Conservation (phyloP, 2,113 vertebrate species). For the Pterocles gutturalis region DNA sequence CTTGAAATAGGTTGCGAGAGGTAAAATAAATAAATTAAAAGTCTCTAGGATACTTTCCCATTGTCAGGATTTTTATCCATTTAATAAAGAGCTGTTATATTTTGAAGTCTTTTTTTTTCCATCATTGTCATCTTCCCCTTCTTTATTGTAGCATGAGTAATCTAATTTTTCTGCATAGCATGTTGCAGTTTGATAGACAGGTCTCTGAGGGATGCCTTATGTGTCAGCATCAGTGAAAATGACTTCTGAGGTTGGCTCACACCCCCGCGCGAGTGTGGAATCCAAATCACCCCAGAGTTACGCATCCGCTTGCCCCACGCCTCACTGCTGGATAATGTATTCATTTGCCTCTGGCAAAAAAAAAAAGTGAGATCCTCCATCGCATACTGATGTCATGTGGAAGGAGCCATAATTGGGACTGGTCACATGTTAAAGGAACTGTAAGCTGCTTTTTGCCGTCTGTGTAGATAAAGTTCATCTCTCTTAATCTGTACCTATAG, state of each 20-base stretch:
- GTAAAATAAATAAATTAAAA: background rate
- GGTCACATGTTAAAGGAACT: slow-evolving; percentile 14
- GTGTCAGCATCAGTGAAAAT: slow-evolving; percentile 75
- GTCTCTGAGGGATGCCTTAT: slow-evolving; percentile 72
- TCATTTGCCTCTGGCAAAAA: slow-evolving; percentile 78
- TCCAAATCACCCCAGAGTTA: slow-evolving; percentile 73
- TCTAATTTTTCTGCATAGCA: slow-evolving; percentile 75
- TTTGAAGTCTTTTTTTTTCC: slow-evolving; percentile 23
- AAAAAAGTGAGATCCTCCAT: slow-evolving; percentile 51
- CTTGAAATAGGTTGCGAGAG: background rate
- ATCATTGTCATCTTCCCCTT: slow-evolving; percentile 26
- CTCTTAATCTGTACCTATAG: background rate
- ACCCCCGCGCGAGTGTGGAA: slow-evolving; percentile 67
- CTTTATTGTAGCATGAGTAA: slow-evolving; percentile 72
- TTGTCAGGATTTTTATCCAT: slow-evolving; percentile 20
- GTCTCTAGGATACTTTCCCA: background rate
- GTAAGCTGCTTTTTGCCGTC: background rate
- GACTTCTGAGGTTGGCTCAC: slow-evolving; percentile 74
- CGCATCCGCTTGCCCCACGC: slow-evolving; percentile 46
- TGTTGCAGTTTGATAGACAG: slow-evolving; percentile 74
- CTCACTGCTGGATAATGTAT: slow-evolving; percentile 77
- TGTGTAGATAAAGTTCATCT: background rate
- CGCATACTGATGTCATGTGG: slow-evolving; percentile 72
- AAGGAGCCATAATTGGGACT: slow-evolving; percentile 65
- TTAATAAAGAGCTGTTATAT: slow-evolving; percentile 45